Evolutionary conservation across 30 jellyfish, hydroid and myxozoan genomes (phyloP), one percentile per base, ranked within the genome.

Genomic region (Mastigias papua): DNA sequence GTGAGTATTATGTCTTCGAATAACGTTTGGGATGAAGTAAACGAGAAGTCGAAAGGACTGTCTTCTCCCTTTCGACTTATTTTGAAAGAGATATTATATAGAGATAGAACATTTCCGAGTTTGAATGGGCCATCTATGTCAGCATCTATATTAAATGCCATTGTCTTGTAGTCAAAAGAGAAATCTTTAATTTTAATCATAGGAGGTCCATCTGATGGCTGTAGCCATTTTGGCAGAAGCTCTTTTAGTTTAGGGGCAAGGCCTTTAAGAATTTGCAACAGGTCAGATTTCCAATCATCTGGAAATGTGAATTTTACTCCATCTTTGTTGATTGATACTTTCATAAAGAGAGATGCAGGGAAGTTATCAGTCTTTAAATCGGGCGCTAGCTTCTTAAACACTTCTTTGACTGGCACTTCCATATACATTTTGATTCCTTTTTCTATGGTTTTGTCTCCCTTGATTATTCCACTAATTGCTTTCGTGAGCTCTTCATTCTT

Each of bases 221-320:
- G 66, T 80, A 87, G 60, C 96, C 96, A 78, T 69, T 78, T 70
- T 25, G 92, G 92, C 28, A 90, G 48, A 25, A 29, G 33, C 25
- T 90, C 97, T 46, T 85, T 85, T 69, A 90, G 48, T 35, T 90
- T 90, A 15, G 97, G 97, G 21, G 92, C 88, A 20, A 90, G 35
- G 11, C 96, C 97, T 72, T 70, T 69, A 35, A 90, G 87, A 25
- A 78, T 71, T 42, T 90, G 68, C 77, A 90, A 26, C 88, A 90
- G 42, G 69, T 84, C 95, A 9, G 89, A 32, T 77, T 77, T 84
- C 90, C 90, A 71, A 15, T 75, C 89, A 20, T 90, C 97, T 11
- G 97, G 97, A 49, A 90, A 90, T 34, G 73, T 76, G 81, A 83
- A 90, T 25, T 57, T 58, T 31, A 90, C 88, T 27, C 87, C 91